Percentiles rank a stretch among this genome's conserved stretches.
Conservation (phyloP, 1,140 invertebrate species). For the Arion vulgaris region DNA sequence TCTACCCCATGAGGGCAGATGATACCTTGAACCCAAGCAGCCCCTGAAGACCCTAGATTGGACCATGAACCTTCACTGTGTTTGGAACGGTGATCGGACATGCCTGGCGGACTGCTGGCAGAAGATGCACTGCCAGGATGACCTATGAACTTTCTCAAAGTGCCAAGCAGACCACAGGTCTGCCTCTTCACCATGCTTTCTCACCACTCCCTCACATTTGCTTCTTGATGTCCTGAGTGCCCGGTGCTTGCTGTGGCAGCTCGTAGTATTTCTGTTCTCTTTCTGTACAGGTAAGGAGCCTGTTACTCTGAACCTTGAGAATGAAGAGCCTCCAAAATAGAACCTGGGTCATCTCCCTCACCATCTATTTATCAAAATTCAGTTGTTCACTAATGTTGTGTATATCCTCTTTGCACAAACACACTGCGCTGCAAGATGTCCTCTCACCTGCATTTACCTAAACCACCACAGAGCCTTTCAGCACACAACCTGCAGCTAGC, state of each 20-base stretch:
- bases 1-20: constrained; percentile 23
- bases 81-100: constrained; percentile 40
- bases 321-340: constrained; percentile 40
- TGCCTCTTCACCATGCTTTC: constrained; percentile 30
- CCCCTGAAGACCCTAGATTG: constrained; percentile 13
- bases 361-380: constrained; percentile 50
- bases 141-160: constrained; percentile 42
- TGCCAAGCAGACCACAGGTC: constrained; percentile 41
- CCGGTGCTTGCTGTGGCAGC: constrained; percentile 38
- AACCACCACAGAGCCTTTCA: constrained; percentile 72
- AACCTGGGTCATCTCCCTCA: constrained; percentile 48
- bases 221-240: neutral
- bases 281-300: constrained; percentile 32
- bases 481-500: constrained; percentile 75
- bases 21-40: constrained; percentile 28
- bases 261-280: constrained; percentile 24
- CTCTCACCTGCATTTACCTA: constrained; percentile 76
- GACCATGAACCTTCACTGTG: constrained; percentile 10
- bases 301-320: constrained; percentile 46
- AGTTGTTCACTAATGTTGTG: constrained; percentile 76
- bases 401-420: constrained; percentile 81
- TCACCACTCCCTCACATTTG: constrained; percentile 41
- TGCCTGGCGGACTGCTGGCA: constrained; percentile 47
- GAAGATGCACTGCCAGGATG: constrained; percentile 47
- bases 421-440: constrained; percentile 80